These are phyloP conservation scores for Protomyctophum bolini DNA, from an alignment of 2,113 vertebrate genomes.

Conservation along the genomic window DNA sequence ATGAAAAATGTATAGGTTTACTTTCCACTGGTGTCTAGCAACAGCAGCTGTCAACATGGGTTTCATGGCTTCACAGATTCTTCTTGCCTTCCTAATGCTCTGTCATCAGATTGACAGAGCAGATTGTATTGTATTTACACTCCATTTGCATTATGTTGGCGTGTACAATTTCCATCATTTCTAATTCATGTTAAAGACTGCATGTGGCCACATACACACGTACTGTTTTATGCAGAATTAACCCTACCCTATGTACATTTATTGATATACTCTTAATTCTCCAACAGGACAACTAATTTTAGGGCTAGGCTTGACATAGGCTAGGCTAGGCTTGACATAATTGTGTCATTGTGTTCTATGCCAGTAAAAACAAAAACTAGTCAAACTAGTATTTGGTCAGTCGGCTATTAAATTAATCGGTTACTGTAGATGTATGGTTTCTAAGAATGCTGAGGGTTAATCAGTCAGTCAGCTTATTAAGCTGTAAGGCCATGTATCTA, in stretches of 20 bases:
- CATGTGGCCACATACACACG: background rate
- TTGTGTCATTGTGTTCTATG: background rate
- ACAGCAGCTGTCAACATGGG: constrained; percentile 45
- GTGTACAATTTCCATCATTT: background rate
- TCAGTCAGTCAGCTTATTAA: constrained; percentile 16
- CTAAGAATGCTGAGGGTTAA: background rate
- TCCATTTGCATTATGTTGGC: background rate
- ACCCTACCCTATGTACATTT: background rate
- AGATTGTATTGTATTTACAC: constrained; percentile 4
- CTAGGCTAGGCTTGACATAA: background rate
- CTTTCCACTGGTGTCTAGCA: constrained; percentile 46
- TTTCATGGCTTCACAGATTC: constrained; percentile 27
- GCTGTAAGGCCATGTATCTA: constrained; percentile 3
- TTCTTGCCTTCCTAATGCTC: background rate
- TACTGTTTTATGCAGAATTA: background rate
- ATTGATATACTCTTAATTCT: background rate
- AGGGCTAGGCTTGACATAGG: background rate
- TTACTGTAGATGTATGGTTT: background rate
- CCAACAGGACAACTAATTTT: background rate
- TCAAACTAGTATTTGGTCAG: background rate
- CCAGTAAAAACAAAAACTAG: no score
- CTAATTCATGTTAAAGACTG: background rate
- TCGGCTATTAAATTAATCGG: background rate
- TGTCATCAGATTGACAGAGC: constrained; percentile 20
- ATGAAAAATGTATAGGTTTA: constrained; percentile 66